Evolutionary conservation across 2,888 invertebrate species (phyloP).

Genomic region (Caenorhabditis uteleia): DNA sequence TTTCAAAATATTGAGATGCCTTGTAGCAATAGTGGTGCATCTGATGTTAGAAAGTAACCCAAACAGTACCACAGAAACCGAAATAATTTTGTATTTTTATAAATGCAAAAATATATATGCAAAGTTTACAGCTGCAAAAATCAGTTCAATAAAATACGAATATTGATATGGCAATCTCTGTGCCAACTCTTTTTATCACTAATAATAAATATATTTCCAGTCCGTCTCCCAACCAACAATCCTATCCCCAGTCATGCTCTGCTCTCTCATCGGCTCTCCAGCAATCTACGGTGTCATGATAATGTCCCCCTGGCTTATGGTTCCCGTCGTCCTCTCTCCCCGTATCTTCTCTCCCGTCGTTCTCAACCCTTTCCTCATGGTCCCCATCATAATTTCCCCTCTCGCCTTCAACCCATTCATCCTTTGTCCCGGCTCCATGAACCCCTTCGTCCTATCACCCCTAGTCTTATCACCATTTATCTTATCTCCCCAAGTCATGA

Average conservation of each 20-base stretch:
- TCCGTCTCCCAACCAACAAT: slow-evolving; percentile 31
- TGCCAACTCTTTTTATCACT: no score
- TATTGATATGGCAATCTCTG: no score
- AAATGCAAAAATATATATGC: background rate
- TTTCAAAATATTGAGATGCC: no score
- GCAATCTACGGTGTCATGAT: slow-evolving; percentile 36
- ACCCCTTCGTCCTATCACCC: slow-evolving; percentile 47
- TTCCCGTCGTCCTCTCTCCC: slow-evolving; percentile 43
- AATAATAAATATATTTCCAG: slow-evolving; percentile 24
- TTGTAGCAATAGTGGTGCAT: no score
- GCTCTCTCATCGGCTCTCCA: slow-evolving; percentile 37
- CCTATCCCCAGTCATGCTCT: slow-evolving; percentile 32
- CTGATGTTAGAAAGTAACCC: no score
- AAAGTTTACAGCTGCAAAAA: no score
- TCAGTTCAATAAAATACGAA: no score
- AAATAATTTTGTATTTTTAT: no score
- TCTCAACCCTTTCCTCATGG: slow-evolving; percentile 45
- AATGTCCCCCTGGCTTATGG: slow-evolving; percentile 54
- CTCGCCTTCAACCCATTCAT: slow-evolving; percentile 50
- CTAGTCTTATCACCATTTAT: slow-evolving; percentile 51
- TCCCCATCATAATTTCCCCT: slow-evolving; percentile 52
- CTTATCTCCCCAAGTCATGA: slow-evolving; percentile 54
- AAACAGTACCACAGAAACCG: no score
- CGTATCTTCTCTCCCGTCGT: slow-evolving; percentile 33
- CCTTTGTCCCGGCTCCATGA: slow-evolving; percentile 47